Percentiles rank a stretch among this genome's conserved stretches.
Conservation (phyloP, 2,888 invertebrate genomes). For the Lapara coniferarum region DNA sequence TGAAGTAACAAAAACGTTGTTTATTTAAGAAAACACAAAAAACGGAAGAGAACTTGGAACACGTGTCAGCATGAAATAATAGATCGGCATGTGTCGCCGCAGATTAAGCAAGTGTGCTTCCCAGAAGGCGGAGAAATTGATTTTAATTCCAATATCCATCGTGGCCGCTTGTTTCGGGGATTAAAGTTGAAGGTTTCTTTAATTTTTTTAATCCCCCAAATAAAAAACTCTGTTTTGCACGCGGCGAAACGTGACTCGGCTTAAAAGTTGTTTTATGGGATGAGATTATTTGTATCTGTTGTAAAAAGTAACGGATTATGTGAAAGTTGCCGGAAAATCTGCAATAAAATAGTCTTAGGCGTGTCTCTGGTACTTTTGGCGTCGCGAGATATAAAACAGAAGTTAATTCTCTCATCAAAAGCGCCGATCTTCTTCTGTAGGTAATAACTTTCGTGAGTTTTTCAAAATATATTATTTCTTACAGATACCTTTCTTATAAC, state of each 20-base stretch:
- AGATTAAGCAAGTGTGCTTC: conserved; percentile 81
- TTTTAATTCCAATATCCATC: conserved; percentile 56
- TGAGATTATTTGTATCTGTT: conserved; percentile 10
- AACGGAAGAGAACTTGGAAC: conserved; percentile 53
- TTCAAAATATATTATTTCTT: no score
- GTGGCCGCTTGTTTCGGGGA: conserved; percentile 65
- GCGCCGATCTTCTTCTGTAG: not conserved
- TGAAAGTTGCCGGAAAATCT: not conserved
- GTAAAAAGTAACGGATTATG: conserved; percentile 10
- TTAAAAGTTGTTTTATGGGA: conserved; percentile 22
- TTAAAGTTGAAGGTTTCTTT: conserved; percentile 52
- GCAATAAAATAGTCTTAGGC: not conserved
- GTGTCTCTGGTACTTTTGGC: no score
- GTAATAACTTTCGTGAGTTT: not conserved
- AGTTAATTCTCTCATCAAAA: conserved; percentile 7
- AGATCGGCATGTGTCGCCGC: conserved; percentile 63
- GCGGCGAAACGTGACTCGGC: conserved; percentile 32
- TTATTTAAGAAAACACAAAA: conserved; percentile 46
- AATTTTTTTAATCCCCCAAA: conserved; percentile 28
- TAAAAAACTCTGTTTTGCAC: conserved; percentile 24
- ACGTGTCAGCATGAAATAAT: conserved; percentile 74
- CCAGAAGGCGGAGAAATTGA: conserved; percentile 67
- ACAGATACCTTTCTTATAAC: no score
- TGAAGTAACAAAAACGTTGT: conserved; percentile 29
- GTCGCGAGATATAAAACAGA: conserved; percentile 1